Evolutionary conservation across 1,140 invertebrate genomes (phyloP).

Genomic region (Papilio xuthus): DNA sequence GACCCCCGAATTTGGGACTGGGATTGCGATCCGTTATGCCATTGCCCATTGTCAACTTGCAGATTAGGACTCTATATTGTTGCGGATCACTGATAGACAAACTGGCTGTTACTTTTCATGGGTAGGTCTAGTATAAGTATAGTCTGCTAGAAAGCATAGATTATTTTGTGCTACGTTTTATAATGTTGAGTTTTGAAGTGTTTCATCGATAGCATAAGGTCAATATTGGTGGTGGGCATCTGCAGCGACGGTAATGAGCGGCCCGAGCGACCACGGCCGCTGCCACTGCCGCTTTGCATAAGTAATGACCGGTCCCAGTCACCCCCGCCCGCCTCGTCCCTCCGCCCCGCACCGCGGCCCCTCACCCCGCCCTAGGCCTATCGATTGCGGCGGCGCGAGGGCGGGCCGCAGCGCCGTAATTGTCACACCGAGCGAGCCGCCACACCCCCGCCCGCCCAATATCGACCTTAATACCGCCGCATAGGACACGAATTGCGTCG

Average conservation of each 20-base stretch:
- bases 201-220: slow-evolving; percentile 50
- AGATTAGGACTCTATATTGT: slow-evolving; percentile 57
- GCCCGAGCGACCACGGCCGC: slow-evolving; percentile 29
- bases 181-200: background rate
- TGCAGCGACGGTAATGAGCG: slow-evolving; percentile 33
- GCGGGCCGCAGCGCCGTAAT: slow-evolving; percentile 79
- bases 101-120: background rate
- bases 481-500: slow-evolving; percentile 63
- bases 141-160: background rate
- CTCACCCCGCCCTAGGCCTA: slow-evolving; percentile 71
- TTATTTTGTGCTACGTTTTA: background rate
- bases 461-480: slow-evolving; percentile 67
- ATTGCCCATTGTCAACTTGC: slow-evolving; percentile 59
- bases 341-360: slow-evolving; percentile 43
- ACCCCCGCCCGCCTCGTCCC: slow-evolving; percentile 42
- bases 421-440: slow-evolving; percentile 78
- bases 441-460: slow-evolving; percentile 63
- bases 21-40: slow-evolving; percentile 61
- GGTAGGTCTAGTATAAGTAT: background rate
- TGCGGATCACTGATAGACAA: background rate
- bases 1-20: slow-evolving; percentile 52
- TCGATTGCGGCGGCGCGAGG: slow-evolving; percentile 78
- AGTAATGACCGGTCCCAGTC: slow-evolving; percentile 69
- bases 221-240: slow-evolving; percentile 42
- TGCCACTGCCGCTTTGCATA: slow-evolving; percentile 76